phyloP scores from a whole-genome alignment of 2,113 vertebrate genomes.

The Callipepla squamata region DNA sequence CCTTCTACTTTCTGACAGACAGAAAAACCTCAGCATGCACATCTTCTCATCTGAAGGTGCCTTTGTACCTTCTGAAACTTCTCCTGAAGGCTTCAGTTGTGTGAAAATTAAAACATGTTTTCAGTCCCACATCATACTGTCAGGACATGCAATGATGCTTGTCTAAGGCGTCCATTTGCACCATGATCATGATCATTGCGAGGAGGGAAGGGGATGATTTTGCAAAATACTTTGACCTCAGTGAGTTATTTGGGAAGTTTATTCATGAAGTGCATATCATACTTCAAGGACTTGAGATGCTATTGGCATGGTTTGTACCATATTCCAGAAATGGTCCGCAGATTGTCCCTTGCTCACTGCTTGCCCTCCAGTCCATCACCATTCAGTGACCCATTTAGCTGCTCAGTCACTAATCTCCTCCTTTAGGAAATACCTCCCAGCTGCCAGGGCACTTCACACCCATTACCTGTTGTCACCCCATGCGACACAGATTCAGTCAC shows the following conservation, averaged over 20 bases:
- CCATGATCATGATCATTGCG: background rate
- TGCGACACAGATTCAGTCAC: conserved; percentile 20
- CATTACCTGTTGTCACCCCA: conserved; percentile 8
- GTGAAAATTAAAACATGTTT: conserved; percentile 22
- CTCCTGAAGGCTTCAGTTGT: background rate
- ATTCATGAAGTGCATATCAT: background rate
- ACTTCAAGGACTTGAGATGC: background rate
- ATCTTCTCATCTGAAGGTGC: background rate
- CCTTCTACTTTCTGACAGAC: background rate
- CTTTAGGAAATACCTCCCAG: background rate
- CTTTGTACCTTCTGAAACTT: background rate
- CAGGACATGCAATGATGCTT: background rate
- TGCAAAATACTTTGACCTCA: conserved; percentile 12
- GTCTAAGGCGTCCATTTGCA: background rate
- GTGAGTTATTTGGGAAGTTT: background rate
- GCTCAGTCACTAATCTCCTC: background rate
- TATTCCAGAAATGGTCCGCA: background rate
- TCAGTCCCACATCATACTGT: background rate
- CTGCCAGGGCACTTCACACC: background rate
- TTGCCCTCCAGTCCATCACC: background rate
- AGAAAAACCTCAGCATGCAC: background rate
- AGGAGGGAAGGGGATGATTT: background rate
- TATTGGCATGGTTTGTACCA: background rate
- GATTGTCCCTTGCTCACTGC: background rate
- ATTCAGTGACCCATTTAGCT: background rate